Percentiles rank a stretch among this genome's conserved stretches.
phyloP scores from a whole-genome alignment of 2,113 vertebrate species.

The Erythrolamprus reginae region DNA sequence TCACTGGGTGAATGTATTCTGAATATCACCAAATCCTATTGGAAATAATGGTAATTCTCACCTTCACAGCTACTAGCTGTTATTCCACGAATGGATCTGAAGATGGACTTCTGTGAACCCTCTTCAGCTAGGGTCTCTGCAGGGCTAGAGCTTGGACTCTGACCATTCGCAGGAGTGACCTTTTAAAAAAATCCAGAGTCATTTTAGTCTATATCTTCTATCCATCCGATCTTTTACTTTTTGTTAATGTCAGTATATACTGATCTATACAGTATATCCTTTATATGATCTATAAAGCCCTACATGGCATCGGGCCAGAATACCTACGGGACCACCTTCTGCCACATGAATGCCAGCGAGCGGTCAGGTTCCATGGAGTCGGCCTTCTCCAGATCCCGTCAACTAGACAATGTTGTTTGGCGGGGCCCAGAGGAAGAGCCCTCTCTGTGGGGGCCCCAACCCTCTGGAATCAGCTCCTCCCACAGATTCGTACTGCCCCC shows the following conservation, averaged over 20 bases:
- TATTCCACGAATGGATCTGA: conserved; percentile 79
- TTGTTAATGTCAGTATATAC: neutral
- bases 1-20: neutral
- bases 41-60: conserved; percentile 58
- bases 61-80: conserved; percentile 89
- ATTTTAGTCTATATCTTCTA: neutral
- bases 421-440: no score
- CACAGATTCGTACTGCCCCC: no score
- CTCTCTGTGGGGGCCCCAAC: no score
- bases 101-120: conserved; percentile 80
- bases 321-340: no score
- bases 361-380: no score
- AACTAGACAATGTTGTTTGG: no score
- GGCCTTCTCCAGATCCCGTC: no score
- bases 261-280: no score
- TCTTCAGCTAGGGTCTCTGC: conserved; percentile 86
- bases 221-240: neutral
- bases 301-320: no score
- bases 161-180: conserved; percentile 66
- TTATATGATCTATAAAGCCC: no score
- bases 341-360: no score
- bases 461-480: no score
- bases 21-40: neutral
- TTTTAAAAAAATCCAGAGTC: conserved; percentile 15
- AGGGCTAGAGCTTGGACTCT: conserved; percentile 68